Percentiles rank a stretch among this genome's conserved stretches.
These are phyloP conservation scores for Yponomeuta malinellus DNA, from an alignment of 2,888 invertebrate species.

Conservation along the genomic window DNA sequence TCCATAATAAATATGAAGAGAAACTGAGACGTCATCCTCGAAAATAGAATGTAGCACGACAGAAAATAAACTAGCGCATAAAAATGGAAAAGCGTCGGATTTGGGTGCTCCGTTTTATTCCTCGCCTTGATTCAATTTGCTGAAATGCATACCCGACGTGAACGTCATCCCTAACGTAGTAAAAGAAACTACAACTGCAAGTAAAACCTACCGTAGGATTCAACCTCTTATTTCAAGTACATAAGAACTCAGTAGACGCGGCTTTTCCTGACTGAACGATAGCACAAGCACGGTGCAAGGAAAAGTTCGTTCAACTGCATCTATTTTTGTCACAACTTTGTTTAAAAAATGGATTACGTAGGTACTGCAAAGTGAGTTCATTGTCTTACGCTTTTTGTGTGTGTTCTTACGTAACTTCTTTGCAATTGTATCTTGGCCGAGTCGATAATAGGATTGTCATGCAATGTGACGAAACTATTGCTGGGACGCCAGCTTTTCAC, in stretches of 20 bases:
- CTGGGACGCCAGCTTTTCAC: too few species aligned
- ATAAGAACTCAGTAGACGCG: background rate
- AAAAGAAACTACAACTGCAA: background rate
- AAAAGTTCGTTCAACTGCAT: conserved; percentile 3
- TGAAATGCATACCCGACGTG: conserved; percentile 2
- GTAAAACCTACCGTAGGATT: background rate
- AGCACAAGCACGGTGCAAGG: background rate
- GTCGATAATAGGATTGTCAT: too few species aligned
- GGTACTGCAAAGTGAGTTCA: background rate
- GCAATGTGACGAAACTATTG: too few species aligned
- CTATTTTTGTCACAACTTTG: background rate
- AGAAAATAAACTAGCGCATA: background rate
- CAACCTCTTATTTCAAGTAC: background rate
- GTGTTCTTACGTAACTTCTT: background rate
- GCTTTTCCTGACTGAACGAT: background rate
- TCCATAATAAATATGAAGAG: too few species aligned
- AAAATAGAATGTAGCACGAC: background rate
- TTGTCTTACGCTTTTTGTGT: background rate
- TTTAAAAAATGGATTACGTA: background rate
- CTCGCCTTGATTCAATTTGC: conserved; percentile 1
- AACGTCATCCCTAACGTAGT: conserved; percentile 1
- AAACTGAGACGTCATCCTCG: background rate
- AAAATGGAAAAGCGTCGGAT: background rate
- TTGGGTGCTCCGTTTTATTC: background rate
- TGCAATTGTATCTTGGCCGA: too few species aligned